Evolutionary conservation across 2,797 vertebrate species (phyloP), one percentile per base, ranked within the genome.

Genomic region (Tragelaphus oryx): DNA sequence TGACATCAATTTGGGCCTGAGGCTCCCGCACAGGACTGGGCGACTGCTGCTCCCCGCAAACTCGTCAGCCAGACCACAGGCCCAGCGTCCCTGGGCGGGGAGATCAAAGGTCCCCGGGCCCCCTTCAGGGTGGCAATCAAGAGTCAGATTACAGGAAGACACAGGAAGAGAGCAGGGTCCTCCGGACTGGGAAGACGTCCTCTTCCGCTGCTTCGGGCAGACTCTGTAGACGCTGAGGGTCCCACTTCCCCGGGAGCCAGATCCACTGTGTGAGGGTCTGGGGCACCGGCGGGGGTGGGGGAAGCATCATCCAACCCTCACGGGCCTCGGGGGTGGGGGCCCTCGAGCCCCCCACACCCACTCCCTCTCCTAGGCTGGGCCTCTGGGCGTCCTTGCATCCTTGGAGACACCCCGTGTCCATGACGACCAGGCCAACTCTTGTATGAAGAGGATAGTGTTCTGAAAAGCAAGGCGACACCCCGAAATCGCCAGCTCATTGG

Each of bases 1-100:
- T 97, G 98, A 98, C 98, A 97, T 97, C 97, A 96, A 95, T 93
- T 96, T 98, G 98, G 97, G 96, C 97, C 97, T 60, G 93, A 95
- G 84, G 60, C 86, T 97, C 96, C 96, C 97, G 94, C 94, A 68
- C 96, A 91, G 79, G 97, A 96, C 93, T 93, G 96, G 79, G 54
- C 60, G 55, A 94, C 85, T 44, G 96, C 95, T 71, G 95, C 96
- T 93, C 75, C 95, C 97, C 97, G 97, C 95, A 89, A 93, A 62
- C 81, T 65, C 28, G 89, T 91, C 96, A 68, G 97, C 96, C 97
- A 86, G 97, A 97, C 97, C 97, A 41, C 97, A 97, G 97, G 97
- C 90, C 97, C 80, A 96, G 97, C 95, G 95, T 94, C 96, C 85
- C 88, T 84, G 91, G 97, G 41, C 71, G 5, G 94, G 96, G 94